Evolutionary conservation across 2,797 vertebrate genomes (phyloP), one percentile per base, ranked within the genome.

Genomic region (Prionace glauca): DNA sequence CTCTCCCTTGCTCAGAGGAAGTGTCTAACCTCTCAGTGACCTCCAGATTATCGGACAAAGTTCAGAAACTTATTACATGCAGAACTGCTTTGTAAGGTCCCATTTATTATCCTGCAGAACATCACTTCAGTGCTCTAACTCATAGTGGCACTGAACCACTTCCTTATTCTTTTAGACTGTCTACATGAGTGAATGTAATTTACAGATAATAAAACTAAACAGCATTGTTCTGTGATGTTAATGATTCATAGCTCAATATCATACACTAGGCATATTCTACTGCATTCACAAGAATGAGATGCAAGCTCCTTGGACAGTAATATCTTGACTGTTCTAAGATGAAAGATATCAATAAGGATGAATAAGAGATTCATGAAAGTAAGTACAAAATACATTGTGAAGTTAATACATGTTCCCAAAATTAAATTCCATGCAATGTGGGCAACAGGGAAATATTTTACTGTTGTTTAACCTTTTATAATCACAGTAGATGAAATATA

Each of bases 141-240:
- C 62, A 92, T 67, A 65, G 62, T 22, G 7, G 29, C 65, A 41
- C n/a, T 26, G 90, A 69, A 50, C 62, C 62, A 92, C 20, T 69
- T 92, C 8, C 90, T 92, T 92, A 69, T 92, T 92, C 24, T 92
- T 92, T 67, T 69, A 69, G 62, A 22, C n/a, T 36, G 20, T 69
- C 90, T 92, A 24, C 90, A 36, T 69, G 16, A 92, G 67, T 69
- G 22, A 92, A 69, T 41, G 10, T 2, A 36, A 69, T 92, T 84
- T 69, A 41, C 36, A 69, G 20, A n/a, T 92, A 92, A 69, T 69
- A 92, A 92, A 69, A 69, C 41, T 22, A 92, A 92, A 69, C 90
- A 91, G 22, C n/a, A 41, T 41, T 92, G 65, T 9, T 36, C 20
- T 69, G n/a, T 92, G 65, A 36, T 41, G n/a, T 92, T 36, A 41